Evolutionary conservation across 2,888 invertebrate species (phyloP), one percentile per base, ranked within the genome.

Genomic region (Pterobdella sp.): DNA sequence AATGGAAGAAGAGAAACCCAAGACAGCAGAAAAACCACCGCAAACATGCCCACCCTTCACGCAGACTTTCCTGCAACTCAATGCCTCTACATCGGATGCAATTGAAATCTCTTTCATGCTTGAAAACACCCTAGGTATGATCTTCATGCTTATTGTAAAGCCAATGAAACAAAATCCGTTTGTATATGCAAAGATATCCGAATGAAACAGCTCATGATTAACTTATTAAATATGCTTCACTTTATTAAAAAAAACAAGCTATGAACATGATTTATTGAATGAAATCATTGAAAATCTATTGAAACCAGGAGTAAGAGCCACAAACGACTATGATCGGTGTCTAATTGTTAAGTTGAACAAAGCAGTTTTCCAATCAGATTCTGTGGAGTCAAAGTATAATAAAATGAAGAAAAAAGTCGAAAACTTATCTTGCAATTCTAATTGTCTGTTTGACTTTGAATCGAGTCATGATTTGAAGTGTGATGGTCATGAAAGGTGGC

Each of bases 51-150:
- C 60, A 4, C 60, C 4, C 3, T 26, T 18, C 35, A 22, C 7
- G 3, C 60, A 7, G 7, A 22, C 78, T 4, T 83, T 83, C 77
- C 81, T 82, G 74, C 80, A 82, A 72, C 74, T 83, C 67, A 80
- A 77, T 75, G 77, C 82, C 69, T 80, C 82, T 26, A 80, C 81
- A 75, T 82, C 82, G 22, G 82, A 83, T 77, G 83, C 83, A 14
- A 80, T 82, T 32, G 77, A 77, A 66, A 79, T 83, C 52, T 78
- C 76, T 66, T 83, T 81, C 75, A 76, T 79, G 70, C 78, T 82
- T 67, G 81, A 82, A 76, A 80, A 79, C 67, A 76, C 79, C 67
- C 74, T 80, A 29, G 82, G 82, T 81, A 69, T 72, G 78, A n/a
- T n/a, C n/a, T n/a, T n/a, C n/a, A n/a, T n/a, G n/a, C n/a, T n/a